These are phyloP conservation scores for Eupithecia insigniata DNA, from an alignment of 2,888 invertebrate species.

Conservation along the genomic window DNA sequence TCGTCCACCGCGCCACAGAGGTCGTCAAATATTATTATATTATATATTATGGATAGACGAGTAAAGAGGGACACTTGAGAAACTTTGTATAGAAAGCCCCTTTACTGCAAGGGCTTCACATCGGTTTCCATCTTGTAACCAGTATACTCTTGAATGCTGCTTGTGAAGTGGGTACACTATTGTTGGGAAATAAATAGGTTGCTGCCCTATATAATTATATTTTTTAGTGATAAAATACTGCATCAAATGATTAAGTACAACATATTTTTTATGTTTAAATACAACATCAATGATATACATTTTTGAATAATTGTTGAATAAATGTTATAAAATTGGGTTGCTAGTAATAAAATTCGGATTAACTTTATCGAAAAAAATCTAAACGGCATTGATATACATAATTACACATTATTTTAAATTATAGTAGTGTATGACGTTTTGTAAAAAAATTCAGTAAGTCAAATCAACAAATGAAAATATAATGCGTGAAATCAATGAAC, in stretches of 20 bases:
- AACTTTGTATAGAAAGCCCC: constrained; percentile 29
- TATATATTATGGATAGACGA: background rate
- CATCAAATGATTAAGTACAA: no score
- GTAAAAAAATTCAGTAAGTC: background rate
- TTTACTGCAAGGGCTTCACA: constrained; percentile 45
- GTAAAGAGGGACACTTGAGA: background rate
- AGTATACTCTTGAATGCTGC: background rate
- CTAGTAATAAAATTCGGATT: background rate
- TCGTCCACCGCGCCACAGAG: no score
- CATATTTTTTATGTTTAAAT: no score
- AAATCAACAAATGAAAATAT: background rate
- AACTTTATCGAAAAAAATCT: background rate
- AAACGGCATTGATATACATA: background rate
- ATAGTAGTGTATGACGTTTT: no score
- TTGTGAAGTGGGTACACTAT: background rate
- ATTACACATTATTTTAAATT: no score
- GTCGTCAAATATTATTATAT: no score
- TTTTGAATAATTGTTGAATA: background rate
- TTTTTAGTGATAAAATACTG: no score
- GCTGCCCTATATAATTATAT: background rate
- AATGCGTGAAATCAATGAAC: no score
- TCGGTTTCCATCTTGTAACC: constrained; percentile 6
- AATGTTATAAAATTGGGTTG: background rate
- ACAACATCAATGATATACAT: background rate
- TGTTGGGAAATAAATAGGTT: background rate